Base-by-base conservation (phyloP, 1,140 invertebrate species). In the Chironomus striatipennis region DNA sequence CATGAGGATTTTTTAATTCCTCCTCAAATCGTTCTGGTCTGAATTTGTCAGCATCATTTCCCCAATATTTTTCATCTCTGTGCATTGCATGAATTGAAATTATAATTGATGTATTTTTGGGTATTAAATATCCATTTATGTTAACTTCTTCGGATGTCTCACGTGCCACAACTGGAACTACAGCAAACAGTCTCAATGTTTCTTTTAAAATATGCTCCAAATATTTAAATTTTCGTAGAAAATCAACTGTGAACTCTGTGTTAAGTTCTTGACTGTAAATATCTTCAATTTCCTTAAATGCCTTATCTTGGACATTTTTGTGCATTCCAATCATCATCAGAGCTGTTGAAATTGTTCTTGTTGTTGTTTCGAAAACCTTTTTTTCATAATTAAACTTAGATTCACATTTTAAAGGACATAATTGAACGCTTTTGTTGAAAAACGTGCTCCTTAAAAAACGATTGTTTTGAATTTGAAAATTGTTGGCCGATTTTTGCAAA, bases 281-380 rank as follows among this genome's bases (percentile, higher is more conserved):
- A 64, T 75, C 67, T 34, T 34, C 10, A 9, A 74, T 64, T 65
- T 84, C 83, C 75, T 79, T 73, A 8, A 78, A 77, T 17, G 82
- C 83, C 76, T 78, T 81, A 8, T 84, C 84, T 82, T 90, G 89
- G 76, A 85, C 83, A 67, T 90, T 85, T 10, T 86, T 87, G 79
- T 90, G 81, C 67, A 77, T 81, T 0, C 87, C 89, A 0, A 92
- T 79, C 21, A 89, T 81, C n/a, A 88, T 85, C 1, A 90, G 77
- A 0, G 85, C 84, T 83, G 88, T 91, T 47, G 83, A 81, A 42
- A 87, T 84, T 1, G 85, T 87, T 0, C 86, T 80, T 0, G 89
- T 87, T 0, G 91, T 92, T 64, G 91, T 93, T 79, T 93, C 91
- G n/a, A n/a, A n/a, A n/a, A n/a, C n/a, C n/a, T n/a, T n/a, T n/a